A percentile compares a stretch with the other conserved stretches of the same genome.
Conservation (phyloP, 2,113 vertebrate genomes). For the Neomonachus schauinslandi region DNA sequence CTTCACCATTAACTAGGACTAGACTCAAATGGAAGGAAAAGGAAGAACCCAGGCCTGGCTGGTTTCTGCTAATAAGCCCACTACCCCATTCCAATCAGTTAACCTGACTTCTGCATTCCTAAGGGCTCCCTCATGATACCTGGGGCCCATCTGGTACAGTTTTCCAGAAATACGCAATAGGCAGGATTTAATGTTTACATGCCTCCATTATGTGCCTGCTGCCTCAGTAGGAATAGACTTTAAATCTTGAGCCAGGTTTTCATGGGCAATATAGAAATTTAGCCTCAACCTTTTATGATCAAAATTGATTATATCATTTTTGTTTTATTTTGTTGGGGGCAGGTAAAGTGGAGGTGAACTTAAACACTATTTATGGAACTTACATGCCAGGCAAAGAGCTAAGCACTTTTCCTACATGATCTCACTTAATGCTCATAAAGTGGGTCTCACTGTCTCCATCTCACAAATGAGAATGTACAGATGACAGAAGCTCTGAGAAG, state of each 20-base stretch:
- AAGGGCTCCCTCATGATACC: background rate
- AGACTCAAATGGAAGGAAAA: background rate
- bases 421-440: background rate
- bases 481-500: background rate
- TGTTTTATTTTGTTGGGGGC: background rate
- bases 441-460: background rate
- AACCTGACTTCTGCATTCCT: background rate
- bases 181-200: background rate
- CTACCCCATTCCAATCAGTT: background rate
- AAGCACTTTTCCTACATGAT: background rate
- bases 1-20: background rate
- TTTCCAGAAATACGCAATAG: conserved; percentile 8
- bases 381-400: background rate
- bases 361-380: background rate
- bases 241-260: conserved; percentile 6
- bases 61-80: background rate
- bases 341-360: background rate
- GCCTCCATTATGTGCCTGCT: background rate
- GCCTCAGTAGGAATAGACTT: background rate
- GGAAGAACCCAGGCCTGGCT: background rate
- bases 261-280: background rate
- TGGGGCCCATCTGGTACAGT: background rate
- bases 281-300: background rate
- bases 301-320: background rate
- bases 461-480: background rate